Evolutionary conservation across 2,888 invertebrate genomes (phyloP), one percentile per base, ranked within the genome.

Genomic region (Trachelus stipa): DNA sequence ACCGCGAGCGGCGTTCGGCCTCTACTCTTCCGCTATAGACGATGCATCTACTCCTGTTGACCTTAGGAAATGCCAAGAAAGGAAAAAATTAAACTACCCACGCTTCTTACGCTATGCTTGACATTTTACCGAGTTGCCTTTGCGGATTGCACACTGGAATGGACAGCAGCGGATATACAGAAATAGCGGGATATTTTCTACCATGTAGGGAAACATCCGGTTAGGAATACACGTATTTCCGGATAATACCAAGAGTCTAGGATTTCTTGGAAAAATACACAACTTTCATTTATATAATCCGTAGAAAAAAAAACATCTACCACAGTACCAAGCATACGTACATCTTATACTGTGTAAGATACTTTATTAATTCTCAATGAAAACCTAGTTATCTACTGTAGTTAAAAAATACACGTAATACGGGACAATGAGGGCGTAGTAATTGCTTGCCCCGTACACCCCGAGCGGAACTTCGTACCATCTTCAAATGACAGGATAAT

Each of bases 21-120:
- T 74, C 76, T 73, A 81, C 77, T 76, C 71, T 12, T 37, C 68
- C 34, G 31, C 73, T 40, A 75, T 73, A 33, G 23, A 56, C 56
- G 56, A 76, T 79, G 77, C 80, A 75, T 79, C 35, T 75, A 31
- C 74, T 73, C 76, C 33, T 83, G 77, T 83, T 81, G 82, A 82
- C 81, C 80, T 80, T 80, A 81, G 77, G 79, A 84, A 80, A 81
- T 78, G 77, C 77, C 79, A 76, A 73, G 79, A 75, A 74, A 9
- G 78, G 79, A 77, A 83, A 81, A 80, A 80, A 80, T 76, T 77
- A 79, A 80, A 79, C 76, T 69, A 68, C 74, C 71, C 79, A 68
- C 56, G 23, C 9, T 56, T 56, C 56, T 56, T 56, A 56, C 56
- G 56, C 56, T 23, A 23, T 56, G 56, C 56, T 56, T 56, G 56